Percentiles rank a stretch among this genome's conserved stretches.
Evolutionary conservation across 2,888 invertebrate genomes (phyloP).

Genomic region (Cotesia congregata): DNA sequence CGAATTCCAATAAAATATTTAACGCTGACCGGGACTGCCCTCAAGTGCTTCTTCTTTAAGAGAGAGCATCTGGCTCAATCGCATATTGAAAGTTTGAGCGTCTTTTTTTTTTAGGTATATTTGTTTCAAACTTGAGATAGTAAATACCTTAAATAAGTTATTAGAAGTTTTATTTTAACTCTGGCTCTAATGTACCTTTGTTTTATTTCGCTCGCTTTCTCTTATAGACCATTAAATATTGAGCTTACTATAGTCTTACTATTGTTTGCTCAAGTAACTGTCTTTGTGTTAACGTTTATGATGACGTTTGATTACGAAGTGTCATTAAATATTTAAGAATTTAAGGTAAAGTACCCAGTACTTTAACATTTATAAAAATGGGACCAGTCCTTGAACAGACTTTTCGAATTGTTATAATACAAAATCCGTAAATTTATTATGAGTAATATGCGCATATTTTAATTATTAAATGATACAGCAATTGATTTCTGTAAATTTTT

Average conservation of each 20-base stretch:
- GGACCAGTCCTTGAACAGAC: no score
- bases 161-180: neutral
- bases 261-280: conserved; percentile 43
- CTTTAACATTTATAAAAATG: no score
- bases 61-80: conserved; percentile 58
- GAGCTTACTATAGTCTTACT: neutral
- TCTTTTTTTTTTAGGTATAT: conserved; percentile 12
- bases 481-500: no score
- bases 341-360: no score
- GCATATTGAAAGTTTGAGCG: conserved; percentile 51
- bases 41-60: conserved; percentile 54
- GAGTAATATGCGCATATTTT: no score
- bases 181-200: neutral
- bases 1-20: conserved; percentile 68
- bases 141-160: neutral
- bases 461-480: no score
- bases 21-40: conserved; percentile 54
- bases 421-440: no score
- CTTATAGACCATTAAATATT: neutral
- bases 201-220: neutral
- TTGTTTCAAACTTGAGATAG: neutral
- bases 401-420: no score
- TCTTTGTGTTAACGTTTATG: neutral
- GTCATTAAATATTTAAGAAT: no score
- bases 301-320: conserved; percentile 49